Conservation (phyloP, 2,113 vertebrate genomes). For the Alectura lathami region DNA sequence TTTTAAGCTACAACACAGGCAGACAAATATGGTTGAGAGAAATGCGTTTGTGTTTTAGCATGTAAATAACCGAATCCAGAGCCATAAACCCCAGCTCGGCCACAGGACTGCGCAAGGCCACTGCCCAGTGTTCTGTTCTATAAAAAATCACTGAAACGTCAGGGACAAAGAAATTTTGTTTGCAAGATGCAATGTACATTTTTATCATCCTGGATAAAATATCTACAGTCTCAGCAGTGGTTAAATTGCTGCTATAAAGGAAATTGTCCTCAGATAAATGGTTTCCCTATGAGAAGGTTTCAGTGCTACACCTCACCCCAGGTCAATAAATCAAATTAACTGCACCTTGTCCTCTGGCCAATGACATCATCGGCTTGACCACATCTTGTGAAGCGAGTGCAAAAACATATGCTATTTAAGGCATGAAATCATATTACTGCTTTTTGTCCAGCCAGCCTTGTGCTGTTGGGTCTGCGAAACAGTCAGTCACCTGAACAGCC, state of each 20-base stretch:
- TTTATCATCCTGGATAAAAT: slow-evolving; percentile 76
- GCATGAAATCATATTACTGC: slow-evolving; percentile 74
- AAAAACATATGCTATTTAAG: slow-evolving; percentile 78
- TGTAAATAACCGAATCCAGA: slow-evolving; percentile 5
- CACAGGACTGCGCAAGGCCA: not conserved
- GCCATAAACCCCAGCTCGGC: not conserved
- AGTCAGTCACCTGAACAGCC: slow-evolving; percentile 67
- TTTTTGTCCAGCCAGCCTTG: slow-evolving; percentile 68
- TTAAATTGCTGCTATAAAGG: slow-evolving; percentile 82
- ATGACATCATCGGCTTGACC: slow-evolving; percentile 82
- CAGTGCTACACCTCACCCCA: slow-evolving; percentile 78
- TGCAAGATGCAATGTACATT: slow-evolving; percentile 64
- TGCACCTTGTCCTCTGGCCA: slow-evolving; percentile 81
- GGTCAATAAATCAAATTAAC: slow-evolving; percentile 85
- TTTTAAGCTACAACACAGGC: not conserved
- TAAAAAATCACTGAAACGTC: slow-evolving; percentile 8
- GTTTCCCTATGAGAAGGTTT: slow-evolving; percentile 80
- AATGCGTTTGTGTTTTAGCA: not conserved
- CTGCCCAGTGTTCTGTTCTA: slow-evolving; percentile 32
- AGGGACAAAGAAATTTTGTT: slow-evolving; percentile 68
- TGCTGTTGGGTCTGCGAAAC: slow-evolving; percentile 54
- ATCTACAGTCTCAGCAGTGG: slow-evolving; percentile 73
- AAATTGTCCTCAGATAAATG: slow-evolving; percentile 82
- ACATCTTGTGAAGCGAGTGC: slow-evolving; percentile 74
- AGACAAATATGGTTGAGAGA: not conserved